Evolutionary conservation across 1,140 invertebrate species (phyloP).

Genomic region (Trichoplusia ni): DNA sequence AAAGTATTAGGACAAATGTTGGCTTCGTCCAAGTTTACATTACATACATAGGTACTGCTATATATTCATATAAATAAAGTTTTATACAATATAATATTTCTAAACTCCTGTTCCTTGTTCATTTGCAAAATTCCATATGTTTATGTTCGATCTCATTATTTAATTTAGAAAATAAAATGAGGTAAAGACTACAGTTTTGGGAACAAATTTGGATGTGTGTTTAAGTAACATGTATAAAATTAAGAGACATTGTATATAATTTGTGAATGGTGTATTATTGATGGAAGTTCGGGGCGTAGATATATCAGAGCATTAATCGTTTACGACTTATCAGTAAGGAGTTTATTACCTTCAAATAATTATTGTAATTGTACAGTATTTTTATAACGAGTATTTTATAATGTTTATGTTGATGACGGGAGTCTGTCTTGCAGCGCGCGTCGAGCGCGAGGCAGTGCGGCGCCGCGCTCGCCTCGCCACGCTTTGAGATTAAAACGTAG

Average conservation of each 20-base stretch:
- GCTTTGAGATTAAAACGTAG: slow-evolving; percentile 76
- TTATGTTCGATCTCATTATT: slow-evolving; percentile 80
- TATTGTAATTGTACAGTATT: slow-evolving; percentile 80
- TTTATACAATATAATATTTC: slow-evolving; percentile 27
- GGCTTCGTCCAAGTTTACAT: slow-evolving; percentile 50
- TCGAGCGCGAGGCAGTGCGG: slow-evolving; percentile 21
- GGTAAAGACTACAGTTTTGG: slow-evolving; percentile 81
- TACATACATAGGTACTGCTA: slow-evolving; percentile 31
- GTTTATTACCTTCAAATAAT: slow-evolving; percentile 74
- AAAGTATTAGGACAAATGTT: slow-evolving; percentile 49
- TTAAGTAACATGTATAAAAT: slow-evolving; percentile 76
- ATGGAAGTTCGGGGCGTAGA: slow-evolving; percentile 54
- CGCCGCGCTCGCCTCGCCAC: slow-evolving; percentile 18
- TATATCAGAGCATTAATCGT: slow-evolving; percentile 64
- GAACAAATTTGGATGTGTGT: slow-evolving; percentile 80
- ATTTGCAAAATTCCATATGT: slow-evolving; percentile 63
- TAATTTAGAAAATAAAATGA: slow-evolving; percentile 80
- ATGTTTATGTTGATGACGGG: slow-evolving; percentile 41
- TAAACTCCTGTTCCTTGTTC: slow-evolving; percentile 34
- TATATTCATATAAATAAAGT: slow-evolving; percentile 24
- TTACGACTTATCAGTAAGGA: slow-evolving; percentile 62
- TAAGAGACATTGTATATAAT: slow-evolving; percentile 78
- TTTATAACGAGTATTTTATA: slow-evolving; percentile 80
- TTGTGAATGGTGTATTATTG: slow-evolving; percentile 78
- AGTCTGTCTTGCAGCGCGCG: slow-evolving; percentile 33